phyloP scores from a whole-genome alignment of 2,113 vertebrate species.

The Trematocara stigmaticum region DNA sequence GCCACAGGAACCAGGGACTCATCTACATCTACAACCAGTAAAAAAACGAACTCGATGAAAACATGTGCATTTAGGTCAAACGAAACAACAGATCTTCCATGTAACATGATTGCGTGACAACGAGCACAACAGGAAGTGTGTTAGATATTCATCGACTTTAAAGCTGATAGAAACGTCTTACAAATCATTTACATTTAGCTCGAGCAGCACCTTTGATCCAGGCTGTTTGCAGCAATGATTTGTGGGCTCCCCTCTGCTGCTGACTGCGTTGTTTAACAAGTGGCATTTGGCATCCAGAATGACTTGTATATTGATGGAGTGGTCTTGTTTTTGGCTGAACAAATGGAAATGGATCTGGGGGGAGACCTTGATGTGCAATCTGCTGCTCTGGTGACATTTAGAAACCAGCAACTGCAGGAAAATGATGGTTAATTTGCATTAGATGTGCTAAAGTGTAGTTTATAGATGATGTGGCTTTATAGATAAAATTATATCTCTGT shows the following conservation, averaged over 20 bases:
- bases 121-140: background rate
- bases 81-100: background rate
- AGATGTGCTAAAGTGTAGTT: background rate
- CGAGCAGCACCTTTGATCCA: constrained; percentile 10
- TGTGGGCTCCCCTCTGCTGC: background rate
- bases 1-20: too few species aligned
- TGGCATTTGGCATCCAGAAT: constrained; percentile 5
- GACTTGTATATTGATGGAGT: constrained; percentile 9
- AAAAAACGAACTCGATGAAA: background rate
- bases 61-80: background rate
- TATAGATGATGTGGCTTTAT: background rate
- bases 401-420: background rate
- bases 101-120: background rate
- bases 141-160: background rate
- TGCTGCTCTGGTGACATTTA: constrained; percentile 9
- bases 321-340: background rate
- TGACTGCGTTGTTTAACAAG: constrained; percentile 22
- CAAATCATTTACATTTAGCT: background rate
- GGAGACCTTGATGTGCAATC: constrained; percentile 3
- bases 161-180: background rate
- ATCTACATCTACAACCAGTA: background rate
- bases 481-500: background rate
- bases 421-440: background rate
- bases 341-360: constrained; percentile 6
- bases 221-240: constrained; percentile 20